Conservation (phyloP, 2,888 invertebrate genomes). For the Morpho achilles region DNA sequence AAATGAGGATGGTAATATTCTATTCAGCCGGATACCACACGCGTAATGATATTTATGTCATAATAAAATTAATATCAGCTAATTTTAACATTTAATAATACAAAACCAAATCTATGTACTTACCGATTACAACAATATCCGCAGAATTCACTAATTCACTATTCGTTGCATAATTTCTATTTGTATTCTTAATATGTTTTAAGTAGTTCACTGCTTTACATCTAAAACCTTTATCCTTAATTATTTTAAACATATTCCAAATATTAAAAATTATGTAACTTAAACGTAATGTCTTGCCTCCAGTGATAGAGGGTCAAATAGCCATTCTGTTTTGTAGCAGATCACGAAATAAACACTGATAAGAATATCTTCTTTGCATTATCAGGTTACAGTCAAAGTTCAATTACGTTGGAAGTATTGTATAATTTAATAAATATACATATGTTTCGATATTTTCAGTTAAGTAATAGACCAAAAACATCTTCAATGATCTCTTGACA, state of each 20-base stretch:
- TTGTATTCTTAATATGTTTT: slow-evolving; percentile 39
- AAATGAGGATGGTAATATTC: too few species aligned
- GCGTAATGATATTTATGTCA: too few species aligned
- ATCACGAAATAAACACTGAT: slow-evolving; percentile 20
- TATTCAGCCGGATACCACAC: too few species aligned
- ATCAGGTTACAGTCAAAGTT: slow-evolving; percentile 20
- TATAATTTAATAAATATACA: background rate
- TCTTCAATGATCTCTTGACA: too few species aligned
- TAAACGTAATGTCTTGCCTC: slow-evolving; percentile 10
- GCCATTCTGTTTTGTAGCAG: slow-evolving; percentile 10
- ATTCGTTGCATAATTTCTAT: slow-evolving; percentile 40
- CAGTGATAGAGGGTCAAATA: slow-evolving; percentile 10
- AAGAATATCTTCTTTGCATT: slow-evolving; percentile 16
- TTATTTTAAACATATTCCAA: slow-evolving; percentile 56
- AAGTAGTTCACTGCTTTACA: slow-evolving; percentile 47
- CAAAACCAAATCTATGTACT: slow-evolving; percentile 34
- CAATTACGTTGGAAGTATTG: slow-evolving; percentile 12
- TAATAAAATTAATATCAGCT: too few species aligned
- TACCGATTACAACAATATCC: slow-evolving; percentile 89
- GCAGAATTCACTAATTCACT: slow-evolving; percentile 74
- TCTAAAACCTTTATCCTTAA: slow-evolving; percentile 46
- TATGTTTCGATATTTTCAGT: background rate
- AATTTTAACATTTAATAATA: too few species aligned
- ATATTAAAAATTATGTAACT: background rate
- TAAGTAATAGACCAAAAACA: too few species aligned